phyloP scores from a whole-genome alignment of 2,113 vertebrate species.

The Urocitellus parryii region DNA sequence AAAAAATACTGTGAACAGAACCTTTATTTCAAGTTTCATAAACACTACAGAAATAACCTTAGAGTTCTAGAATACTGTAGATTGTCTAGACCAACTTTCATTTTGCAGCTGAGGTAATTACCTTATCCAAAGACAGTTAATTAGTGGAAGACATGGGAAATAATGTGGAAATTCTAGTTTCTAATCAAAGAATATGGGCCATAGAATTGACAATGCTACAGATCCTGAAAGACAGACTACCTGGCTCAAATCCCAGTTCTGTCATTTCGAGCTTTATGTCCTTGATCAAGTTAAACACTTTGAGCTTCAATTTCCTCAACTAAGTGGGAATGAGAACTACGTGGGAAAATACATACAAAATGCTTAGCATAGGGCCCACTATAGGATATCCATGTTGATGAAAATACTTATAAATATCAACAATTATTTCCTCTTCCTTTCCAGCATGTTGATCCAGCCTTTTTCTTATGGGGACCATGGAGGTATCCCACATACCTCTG shows the following conservation, averaged over 20 bases:
- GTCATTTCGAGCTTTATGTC: neutral
- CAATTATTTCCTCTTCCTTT: neutral
- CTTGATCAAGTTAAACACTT: neutral
- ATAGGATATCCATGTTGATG: neutral
- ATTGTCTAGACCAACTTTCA: neutral
- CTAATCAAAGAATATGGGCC: neutral
- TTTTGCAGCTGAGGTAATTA: slow-evolving; percentile 10
- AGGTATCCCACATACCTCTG: neutral
- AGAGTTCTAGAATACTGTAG: neutral
- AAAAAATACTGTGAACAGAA: neutral
- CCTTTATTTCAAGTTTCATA: neutral
- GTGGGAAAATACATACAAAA: neutral
- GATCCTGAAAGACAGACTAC: neutral
- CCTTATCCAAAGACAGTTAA: slow-evolving; percentile 29
- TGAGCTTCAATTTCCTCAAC: neutral
- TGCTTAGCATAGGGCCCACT: neutral
- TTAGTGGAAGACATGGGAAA: neutral
- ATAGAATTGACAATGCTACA: neutral
- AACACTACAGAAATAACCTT: neutral
- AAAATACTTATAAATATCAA: neutral
- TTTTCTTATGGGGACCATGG: neutral
- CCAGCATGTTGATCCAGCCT: neutral
- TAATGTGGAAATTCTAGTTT: neutral
- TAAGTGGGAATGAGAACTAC: neutral
- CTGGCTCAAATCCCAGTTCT: neutral